phyloP scores from a whole-genome alignment of 2,113 vertebrate genomes.

The Ptychochromis oligacanthus region DNA sequence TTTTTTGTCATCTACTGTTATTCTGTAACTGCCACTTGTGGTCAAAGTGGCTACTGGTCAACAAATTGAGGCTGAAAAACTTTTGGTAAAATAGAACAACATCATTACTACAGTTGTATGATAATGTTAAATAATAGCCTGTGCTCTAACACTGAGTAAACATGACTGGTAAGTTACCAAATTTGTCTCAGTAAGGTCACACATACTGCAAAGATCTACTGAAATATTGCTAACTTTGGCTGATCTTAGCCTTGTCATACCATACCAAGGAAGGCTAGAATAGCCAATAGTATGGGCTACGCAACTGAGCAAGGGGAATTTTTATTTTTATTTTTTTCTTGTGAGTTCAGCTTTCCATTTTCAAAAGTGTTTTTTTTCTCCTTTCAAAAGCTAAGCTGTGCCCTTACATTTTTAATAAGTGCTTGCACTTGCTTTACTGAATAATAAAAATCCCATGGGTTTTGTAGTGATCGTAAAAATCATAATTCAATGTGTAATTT shows the following conservation, averaged over 20 bases:
- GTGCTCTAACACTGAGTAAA: background rate
- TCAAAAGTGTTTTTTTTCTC: background rate
- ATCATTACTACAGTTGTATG: background rate
- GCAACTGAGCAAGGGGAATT: background rate
- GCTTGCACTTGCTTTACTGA: background rate
- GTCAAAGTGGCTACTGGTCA: slow-evolving; percentile 2
- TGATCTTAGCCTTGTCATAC: background rate
- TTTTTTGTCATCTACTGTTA: background rate
- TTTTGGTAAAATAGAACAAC: background rate
- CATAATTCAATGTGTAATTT: background rate
- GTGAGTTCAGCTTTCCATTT: background rate
- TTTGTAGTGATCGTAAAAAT: background rate
- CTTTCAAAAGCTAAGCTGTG: background rate
- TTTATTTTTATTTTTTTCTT: background rate
- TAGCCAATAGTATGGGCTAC: background rate
- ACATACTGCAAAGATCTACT: background rate
- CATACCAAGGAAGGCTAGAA: background rate
- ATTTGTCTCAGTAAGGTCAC: background rate
- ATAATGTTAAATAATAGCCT: background rate
- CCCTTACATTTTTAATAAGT: background rate
- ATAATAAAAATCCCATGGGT: background rate
- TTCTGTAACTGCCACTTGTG: background rate
- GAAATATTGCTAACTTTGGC: background rate
- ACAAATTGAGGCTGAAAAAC: background rate
- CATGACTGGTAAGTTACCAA: background rate